Conservation (phyloP, 2,888 invertebrate species). For the Cynaeus angustus region DNA sequence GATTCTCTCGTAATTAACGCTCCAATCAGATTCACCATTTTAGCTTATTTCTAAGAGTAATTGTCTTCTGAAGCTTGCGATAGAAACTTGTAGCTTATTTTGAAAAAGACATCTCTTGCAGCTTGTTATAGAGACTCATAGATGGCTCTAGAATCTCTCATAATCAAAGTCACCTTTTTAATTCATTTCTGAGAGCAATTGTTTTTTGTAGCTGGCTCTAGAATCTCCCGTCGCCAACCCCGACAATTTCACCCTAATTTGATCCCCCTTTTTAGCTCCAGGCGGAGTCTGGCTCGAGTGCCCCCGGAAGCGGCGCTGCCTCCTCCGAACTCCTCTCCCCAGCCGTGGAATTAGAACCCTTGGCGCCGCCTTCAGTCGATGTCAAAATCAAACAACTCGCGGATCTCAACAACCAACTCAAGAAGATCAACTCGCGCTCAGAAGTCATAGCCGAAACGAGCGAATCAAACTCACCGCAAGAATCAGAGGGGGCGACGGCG, state of each 20-base stretch:
- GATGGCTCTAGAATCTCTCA: too few species aligned
- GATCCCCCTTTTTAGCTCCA: conserved; percentile 23
- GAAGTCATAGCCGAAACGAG: conserved; percentile 55
- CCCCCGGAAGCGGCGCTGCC: conserved; percentile 64
- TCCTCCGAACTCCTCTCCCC: conserved; percentile 68
- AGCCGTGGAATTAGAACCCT: conserved; percentile 62
- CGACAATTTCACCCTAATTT: too few species aligned
- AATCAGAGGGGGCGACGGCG: conserved; percentile 30
- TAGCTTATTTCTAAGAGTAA: too few species aligned
- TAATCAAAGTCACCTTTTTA: too few species aligned
- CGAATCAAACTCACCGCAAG: conserved; percentile 23
- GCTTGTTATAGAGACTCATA: too few species aligned
- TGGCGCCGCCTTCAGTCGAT: conserved; percentile 49
- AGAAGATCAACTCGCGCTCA: conserved; percentile 75
- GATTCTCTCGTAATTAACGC: too few species aligned
- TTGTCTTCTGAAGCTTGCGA: too few species aligned
- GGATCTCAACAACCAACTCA: conserved; percentile 77
- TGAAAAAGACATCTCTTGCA: too few species aligned
- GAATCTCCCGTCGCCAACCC: background rate
- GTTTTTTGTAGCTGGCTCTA: background rate
- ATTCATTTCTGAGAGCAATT: too few species aligned
- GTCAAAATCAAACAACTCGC: conserved; percentile 69
- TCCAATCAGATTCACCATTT: too few species aligned
- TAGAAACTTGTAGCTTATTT: too few species aligned
- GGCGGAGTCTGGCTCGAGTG: conserved; percentile 54